These are phyloP conservation scores for Agelaius phoeniceus DNA, from an alignment of 2,113 vertebrate species.

Conservation along the genomic window DNA sequence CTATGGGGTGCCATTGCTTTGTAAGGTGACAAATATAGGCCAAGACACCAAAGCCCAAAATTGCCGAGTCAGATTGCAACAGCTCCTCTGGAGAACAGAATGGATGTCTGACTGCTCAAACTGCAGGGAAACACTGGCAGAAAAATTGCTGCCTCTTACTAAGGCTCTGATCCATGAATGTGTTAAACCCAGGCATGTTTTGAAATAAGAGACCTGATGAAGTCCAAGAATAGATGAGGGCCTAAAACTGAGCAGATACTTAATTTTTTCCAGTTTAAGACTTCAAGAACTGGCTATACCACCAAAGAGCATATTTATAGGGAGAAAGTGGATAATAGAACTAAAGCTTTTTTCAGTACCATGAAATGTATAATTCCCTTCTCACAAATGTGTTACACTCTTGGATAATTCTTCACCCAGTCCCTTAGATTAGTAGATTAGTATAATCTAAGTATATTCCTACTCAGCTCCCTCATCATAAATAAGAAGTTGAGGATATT, in stretches of 20 bases:
- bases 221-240: not conserved
- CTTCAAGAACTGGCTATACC: not conserved
- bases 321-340: not conserved
- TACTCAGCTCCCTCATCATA: not conserved
- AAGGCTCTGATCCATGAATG: not conserved
- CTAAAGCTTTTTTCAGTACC: not conserved
- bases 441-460: not conserved
- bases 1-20: rapidly evolving
- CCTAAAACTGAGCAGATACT: not conserved
- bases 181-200: not conserved
- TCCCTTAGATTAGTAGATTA: not conserved
- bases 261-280: not conserved
- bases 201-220: not conserved
- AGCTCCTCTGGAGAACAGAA: not conserved
- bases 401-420: not conserved
- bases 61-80: not conserved
- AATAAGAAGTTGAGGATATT: not conserved
- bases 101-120: not conserved
- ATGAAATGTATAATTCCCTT: not conserved
- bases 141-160: not conserved
- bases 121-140: not conserved
- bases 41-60: not conserved
- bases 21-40: not conserved
- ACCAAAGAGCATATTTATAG: not conserved
- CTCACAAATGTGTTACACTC: rapidly evolving